Base-by-base conservation (phyloP, 2,113 vertebrate species). In the Aix galericulata region DNA sequence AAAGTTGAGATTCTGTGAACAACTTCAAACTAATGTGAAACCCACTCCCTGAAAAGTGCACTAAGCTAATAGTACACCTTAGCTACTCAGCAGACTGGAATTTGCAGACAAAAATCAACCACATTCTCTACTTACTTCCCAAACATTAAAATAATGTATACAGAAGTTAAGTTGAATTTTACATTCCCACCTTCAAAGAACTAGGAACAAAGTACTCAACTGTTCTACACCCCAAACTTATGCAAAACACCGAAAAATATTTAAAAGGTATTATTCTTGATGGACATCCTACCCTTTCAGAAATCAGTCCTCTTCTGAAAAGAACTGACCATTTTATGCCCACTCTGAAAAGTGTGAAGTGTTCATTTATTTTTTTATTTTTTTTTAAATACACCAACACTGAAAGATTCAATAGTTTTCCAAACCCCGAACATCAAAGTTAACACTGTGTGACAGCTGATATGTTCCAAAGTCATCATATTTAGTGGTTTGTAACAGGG, bases 381-480 rank as follows among this genome's bases (percentile, higher is more conserved):
- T 94, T 94, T 92, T 82, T 78, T 72, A 50, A 91, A 92, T 48
- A 52, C 68, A 69, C n/a, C 23, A 55, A 91, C 87, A 93, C 72
- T 84, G 72, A 91, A 72, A 76, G 73, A 89, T 82, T 60, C 71
- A 89, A 85, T 62, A 82, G 89, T 74, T 96, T 94, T 96, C 60
- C 73, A 96, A 97, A 95, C 89, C 90, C 93, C 93, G 50, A 96
- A 88, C 62, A 74, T 97, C 91, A 95, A 95, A 96, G 87, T 96
- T 98, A 98, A 97, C 96, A 91, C 88, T 81, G 86, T 95, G 91
- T 98, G 98, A 98, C 97, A 98, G 97, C 95, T 97, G 96, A 86
- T 92, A 68, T 94, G 87, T 96, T 97, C 97, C 96, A 79, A 84
- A 93, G 78, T 95, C 89, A 58, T 97, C 97, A 96, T 96, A 96